Base-by-base conservation (phyloP, 1,140 invertebrate genomes). In the Tetramorium alpestre region DNA sequence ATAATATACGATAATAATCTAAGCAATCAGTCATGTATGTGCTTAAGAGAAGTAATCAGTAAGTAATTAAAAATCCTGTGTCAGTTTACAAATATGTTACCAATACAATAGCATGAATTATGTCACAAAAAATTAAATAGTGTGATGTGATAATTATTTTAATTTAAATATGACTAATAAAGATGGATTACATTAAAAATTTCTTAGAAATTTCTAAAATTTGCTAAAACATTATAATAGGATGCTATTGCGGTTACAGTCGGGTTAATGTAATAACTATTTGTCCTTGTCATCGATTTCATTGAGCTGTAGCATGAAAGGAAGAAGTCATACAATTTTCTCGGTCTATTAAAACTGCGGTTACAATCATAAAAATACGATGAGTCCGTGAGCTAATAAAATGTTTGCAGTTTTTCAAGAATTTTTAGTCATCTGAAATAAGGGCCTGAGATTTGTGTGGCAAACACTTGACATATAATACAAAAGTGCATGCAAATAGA, bases 181-280 rank as follows among this genome's bases (percentile, higher is more conserved):
- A 41, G 56, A 25, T 22, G 41, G 25, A 25, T 75, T 76, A 82
- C 82, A 65, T 28, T 72, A 33, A 11, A 38, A 77, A 22, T 44
- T 86, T 85, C 81, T 77, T 25, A 85, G 81, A 87, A 88, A 56
- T 85, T 91, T 3, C 62, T 38, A 67, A 73, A 25, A 58, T 22
- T 8, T 54, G 76, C 8, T 33, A 41, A 41, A 38, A 41, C 4
- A 75, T 75, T 33, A 54, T 13, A 28, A 1, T 58, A 58, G 16
- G 41, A 86, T 85, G 62, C 3, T 44, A 25, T 60, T 62, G 58
- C 38, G 51, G 25, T 49, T 64, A 44, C 16, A 92, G 91, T 88
- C 69, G 78, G 87, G 92, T 91, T 91, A 91, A 88, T 89, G 88
- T 91, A 91, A 90, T 65, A 84, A 73, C 44, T 49, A 62, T 25